These are phyloP conservation scores for Podarcis lilfordi DNA, from an alignment of 2,797 vertebrate genomes.

Conservation along the genomic window DNA sequence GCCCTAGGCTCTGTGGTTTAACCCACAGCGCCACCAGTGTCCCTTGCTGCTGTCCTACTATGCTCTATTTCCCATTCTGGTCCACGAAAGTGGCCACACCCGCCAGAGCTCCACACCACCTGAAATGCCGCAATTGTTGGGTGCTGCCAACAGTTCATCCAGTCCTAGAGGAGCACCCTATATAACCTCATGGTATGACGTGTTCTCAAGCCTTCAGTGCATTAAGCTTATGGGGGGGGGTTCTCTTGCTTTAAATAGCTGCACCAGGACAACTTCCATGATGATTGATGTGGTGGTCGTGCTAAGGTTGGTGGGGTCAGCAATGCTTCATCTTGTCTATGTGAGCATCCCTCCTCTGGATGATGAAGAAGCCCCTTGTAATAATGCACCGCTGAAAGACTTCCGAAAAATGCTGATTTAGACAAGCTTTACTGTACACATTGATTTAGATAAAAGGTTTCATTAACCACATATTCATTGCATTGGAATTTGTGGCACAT, in stretches of 20 bases:
- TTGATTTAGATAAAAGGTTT: constrained; percentile 49
- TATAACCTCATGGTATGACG: neutral
- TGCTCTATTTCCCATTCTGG: too few relatives aligned
- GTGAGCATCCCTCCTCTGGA: neutral
- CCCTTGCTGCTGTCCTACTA: too few relatives aligned
- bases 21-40: too few relatives aligned
- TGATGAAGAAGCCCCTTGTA: neutral
- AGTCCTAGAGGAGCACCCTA: neutral
- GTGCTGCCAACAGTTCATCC: neutral
- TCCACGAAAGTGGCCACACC: too few relatives aligned
- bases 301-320: neutral
- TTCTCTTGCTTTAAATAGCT: neutral
- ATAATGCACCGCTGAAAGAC: neutral
- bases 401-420: neutral
- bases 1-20: too few relatives aligned
- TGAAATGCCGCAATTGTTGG: neutral
- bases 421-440: constrained; percentile 18
- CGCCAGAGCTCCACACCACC: too few relatives aligned
- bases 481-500: constrained; percentile 29
- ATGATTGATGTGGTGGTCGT: neutral
- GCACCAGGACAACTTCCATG: neutral
- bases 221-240: neutral
- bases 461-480: constrained; percentile 15
- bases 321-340: neutral
- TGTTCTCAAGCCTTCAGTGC: neutral